phyloP scores from a whole-genome alignment of 1,140 invertebrate species.

The Pollicipes pollicipes region DNA sequence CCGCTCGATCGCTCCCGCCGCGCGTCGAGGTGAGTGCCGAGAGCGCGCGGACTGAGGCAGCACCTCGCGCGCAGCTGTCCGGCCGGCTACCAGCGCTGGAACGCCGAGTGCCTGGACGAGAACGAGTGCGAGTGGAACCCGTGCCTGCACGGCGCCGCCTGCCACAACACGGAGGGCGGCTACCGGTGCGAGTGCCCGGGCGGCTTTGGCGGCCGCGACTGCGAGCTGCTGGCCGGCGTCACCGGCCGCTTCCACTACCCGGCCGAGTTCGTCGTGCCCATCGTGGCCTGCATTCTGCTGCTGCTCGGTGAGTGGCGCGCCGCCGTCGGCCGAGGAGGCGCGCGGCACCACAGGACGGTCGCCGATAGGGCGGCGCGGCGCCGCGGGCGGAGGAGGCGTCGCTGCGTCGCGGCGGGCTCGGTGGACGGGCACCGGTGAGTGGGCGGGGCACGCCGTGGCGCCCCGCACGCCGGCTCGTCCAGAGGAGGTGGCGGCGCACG shows the following conservation, averaged over 20 bases:
- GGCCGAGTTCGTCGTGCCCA: constrained; percentile 62
- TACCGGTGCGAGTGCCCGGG: constrained; percentile 55
- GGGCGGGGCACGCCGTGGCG: no score
- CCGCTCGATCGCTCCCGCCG: no score
- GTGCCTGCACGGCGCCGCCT: constrained; percentile 49
- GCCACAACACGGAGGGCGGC: constrained; percentile 37
- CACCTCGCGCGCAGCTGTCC: constrained; percentile 40
- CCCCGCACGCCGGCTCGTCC: no score
- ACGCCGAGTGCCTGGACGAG: constrained; percentile 46
- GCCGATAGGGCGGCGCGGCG: no score
- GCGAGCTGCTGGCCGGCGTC: constrained; percentile 9
- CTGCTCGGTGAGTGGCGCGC: constrained; percentile 51
- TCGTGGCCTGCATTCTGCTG: constrained; percentile 52
- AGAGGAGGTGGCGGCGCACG: no score
- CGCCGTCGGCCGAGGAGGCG: no score
- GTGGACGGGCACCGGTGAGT: no score
- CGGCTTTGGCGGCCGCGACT: constrained; percentile 51
- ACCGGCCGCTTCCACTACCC: constrained; percentile 20
- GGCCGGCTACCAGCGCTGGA: constrained; percentile 40
- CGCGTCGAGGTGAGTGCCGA: no score
- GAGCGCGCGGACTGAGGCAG: no score
- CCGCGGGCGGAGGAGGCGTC: no score
- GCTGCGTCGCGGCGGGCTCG: no score
- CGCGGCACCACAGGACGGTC: no score
- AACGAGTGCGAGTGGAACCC: constrained; percentile 49